Conservation (phyloP, 2,888 invertebrate genomes). For the Drosophila robusta region DNA sequence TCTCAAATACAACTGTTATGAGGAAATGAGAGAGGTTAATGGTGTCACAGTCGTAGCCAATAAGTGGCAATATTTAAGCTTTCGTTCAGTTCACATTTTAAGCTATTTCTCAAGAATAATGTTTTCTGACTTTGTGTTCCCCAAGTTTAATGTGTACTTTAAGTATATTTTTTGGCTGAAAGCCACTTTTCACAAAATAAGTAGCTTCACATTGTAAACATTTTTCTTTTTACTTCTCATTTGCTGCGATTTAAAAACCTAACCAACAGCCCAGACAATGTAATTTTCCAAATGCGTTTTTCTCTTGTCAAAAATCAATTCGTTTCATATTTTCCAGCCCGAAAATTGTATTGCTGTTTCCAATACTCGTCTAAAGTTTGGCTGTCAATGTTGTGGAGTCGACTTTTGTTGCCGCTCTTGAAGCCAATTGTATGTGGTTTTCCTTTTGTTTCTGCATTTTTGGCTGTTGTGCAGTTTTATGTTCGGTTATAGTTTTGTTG, state of each 20-base stretch:
- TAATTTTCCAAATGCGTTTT: not conserved
- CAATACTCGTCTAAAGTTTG: conserved; percentile 12
- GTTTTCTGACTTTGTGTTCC: not conserved
- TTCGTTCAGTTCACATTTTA: not conserved
- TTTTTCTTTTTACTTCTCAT: not conserved
- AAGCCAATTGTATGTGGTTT: conserved; percentile 9
- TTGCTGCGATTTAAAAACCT: not conserved
- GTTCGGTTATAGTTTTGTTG: not conserved
- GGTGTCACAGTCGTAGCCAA: not conserved
- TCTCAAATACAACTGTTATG: conserved; percentile 2
- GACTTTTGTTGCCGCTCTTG: conserved; percentile 2
- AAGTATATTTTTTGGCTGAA: not conserved
- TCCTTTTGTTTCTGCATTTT: conserved; percentile 11
- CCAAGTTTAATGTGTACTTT: not conserved
- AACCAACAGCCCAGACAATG: not conserved
- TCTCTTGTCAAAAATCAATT: not conserved
- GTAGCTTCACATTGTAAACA: not conserved
- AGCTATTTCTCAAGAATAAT: not conserved
- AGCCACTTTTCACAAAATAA: not conserved
- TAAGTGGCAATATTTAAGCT: not conserved
- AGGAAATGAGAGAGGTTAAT: not conserved
- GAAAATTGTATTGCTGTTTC: not conserved
- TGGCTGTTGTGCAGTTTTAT: not conserved
- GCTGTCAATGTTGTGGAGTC: not conserved
- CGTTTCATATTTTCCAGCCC: not conserved